Evolutionary conservation across 2,113 vertebrate genomes (phyloP).

Genomic region (Menura novaehollandiae): DNA sequence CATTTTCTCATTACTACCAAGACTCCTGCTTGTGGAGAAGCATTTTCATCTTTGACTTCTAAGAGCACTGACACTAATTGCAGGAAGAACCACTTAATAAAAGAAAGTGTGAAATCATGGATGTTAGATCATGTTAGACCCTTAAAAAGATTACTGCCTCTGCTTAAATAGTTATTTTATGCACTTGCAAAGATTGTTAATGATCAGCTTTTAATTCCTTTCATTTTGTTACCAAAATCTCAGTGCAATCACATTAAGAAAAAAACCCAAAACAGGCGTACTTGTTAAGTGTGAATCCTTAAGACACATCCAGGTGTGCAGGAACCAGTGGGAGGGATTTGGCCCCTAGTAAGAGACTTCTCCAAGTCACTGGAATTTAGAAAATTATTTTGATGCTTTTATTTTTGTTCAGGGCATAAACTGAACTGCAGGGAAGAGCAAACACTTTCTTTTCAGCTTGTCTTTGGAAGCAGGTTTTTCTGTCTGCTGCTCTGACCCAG

Average conservation of each 20-base stretch:
- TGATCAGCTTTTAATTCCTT: background rate
- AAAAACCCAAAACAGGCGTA: rapidly evolving
- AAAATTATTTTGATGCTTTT: background rate
- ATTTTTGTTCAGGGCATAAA: background rate
- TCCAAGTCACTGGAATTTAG: background rate
- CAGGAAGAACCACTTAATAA: background rate
- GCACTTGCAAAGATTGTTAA: background rate
- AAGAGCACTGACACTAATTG: background rate
- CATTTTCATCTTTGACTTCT: background rate
- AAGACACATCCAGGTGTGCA: background rate
- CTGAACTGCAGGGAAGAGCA: background rate
- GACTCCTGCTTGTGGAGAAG: background rate
- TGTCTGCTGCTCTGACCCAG: background rate
- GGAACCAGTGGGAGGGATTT: background rate
- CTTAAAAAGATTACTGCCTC: background rate
- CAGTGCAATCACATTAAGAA: background rate
- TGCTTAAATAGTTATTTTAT: background rate
- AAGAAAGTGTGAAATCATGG: background rate
- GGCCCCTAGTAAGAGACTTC: background rate
- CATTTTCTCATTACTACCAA: background rate
- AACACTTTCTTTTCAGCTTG: background rate
- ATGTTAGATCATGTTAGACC: background rate
- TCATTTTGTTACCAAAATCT: background rate
- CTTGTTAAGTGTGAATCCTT: background rate
- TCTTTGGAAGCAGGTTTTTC: background rate